These are phyloP conservation scores for Drosophila hamatofila DNA, from an alignment of 2,888 invertebrate species.

Conservation along the genomic window DNA sequence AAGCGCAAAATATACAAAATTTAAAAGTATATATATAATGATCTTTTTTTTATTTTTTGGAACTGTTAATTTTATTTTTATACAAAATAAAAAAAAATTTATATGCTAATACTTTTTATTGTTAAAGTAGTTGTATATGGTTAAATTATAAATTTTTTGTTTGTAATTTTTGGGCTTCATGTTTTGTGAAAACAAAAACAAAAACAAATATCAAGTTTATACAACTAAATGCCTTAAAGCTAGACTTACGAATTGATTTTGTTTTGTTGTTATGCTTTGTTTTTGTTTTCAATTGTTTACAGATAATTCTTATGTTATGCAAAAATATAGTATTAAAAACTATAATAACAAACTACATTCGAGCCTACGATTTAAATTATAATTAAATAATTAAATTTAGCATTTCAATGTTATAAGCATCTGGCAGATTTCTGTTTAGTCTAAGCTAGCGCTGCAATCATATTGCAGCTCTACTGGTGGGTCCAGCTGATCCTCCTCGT, in stretches of 20 bases:
- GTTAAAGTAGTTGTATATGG: slow-evolving; percentile 12
- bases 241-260: slow-evolving; percentile 12
- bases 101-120: slow-evolving; percentile 14
- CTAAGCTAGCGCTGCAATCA: slow-evolving; percentile 15
- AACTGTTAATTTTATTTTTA: slow-evolving; percentile 36
- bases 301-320: neutral
- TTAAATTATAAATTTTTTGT: neutral
- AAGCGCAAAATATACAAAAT: neutral
- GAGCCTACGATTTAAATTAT: slow-evolving; percentile 16
- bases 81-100: slow-evolving; percentile 2
- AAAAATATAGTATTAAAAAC: slow-evolving; percentile 27
- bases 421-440: slow-evolving; percentile 2
- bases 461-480: slow-evolving; percentile 1
- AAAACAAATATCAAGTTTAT: slow-evolving; percentile 19
- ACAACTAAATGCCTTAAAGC: slow-evolving; percentile 20
- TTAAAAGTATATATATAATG: too few species aligned
- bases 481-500: neutral
- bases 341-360: slow-evolving; percentile 55
- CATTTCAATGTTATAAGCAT: slow-evolving; percentile 15
- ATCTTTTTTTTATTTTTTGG: neutral
- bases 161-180: neutral
- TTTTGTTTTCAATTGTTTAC: neutral
- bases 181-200: slow-evolving; percentile 26
- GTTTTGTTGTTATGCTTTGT: too few species aligned
- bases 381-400: neutral